These are phyloP conservation scores for Charina bottae DNA, from an alignment of 2,113 vertebrate species.

Conservation along the genomic window DNA sequence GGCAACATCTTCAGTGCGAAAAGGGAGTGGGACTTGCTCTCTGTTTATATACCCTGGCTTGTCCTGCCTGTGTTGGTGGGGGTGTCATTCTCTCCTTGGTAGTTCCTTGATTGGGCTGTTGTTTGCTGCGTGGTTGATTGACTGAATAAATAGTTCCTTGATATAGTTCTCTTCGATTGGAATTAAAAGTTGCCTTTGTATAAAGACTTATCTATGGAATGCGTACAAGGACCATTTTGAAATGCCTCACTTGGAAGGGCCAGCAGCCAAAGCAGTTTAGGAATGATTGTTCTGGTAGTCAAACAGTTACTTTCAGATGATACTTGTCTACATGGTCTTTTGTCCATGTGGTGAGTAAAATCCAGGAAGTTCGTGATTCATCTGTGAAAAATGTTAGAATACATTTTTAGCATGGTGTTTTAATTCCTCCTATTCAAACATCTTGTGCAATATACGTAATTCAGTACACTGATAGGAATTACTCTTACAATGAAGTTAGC, in stretches of 20 bases:
- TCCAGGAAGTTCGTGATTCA: background rate
- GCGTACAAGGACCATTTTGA: background rate
- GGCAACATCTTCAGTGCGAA: no score
- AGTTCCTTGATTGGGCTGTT: no score
- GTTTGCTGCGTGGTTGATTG: no score
- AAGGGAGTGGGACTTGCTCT: no score
- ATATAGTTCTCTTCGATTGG: no score
- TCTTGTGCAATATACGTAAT: slow-evolving; percentile 1
- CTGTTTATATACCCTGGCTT: no score
- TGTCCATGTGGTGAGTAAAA: background rate
- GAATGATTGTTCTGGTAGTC: background rate
- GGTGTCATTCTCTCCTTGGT: no score
- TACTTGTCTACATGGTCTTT: background rate
- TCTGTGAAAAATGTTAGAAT: background rate
- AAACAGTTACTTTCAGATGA: slow-evolving; percentile 16
- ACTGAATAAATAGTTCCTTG: no score
- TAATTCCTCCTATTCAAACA: background rate
- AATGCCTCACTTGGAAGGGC: background rate
- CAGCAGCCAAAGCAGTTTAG: slow-evolving; percentile 15
- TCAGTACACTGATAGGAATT: background rate
- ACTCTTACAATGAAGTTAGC: background rate
- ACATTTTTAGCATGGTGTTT: background rate
- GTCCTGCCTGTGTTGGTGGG: no score
- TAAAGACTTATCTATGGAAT: background rate
- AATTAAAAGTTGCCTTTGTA: background rate